Evolutionary conservation across 2,888 invertebrate genomes (phyloP), one percentile per base, ranked within the genome.

Genomic region (Caenorhabditis sp.): DNA sequence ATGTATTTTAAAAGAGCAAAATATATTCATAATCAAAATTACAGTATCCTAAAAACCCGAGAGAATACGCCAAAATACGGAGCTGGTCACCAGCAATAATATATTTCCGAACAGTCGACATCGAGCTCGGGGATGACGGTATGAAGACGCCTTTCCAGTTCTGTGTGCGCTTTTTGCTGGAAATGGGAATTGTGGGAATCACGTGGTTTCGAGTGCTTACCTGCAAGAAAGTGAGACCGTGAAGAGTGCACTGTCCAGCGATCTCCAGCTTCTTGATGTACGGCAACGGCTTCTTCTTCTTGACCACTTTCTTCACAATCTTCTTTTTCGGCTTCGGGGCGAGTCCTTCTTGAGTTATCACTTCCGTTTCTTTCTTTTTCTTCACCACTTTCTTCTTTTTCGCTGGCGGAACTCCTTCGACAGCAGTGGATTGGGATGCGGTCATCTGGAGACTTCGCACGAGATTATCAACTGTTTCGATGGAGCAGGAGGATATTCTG

Each of bases 71-170:
- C 50, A 30, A 53, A 53, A 24, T 22, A 9, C 3, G 15, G 58
- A 26, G n/a, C n/a, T 39, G 15, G 43, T 45, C 68, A 80, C 65
- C 74, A 82, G 66, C 82, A 80, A 68, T 82, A 82, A 61, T 82
- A 82, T 17, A 82, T 82, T 50, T 82, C 82, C 48, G 74, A 74
- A 53, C 82, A 82, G 39, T 82, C 82, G 9, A 82, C 82, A 15
- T 71, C 70, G 65, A 82, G 61, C 13, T 71, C 82, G 17, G 82
- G 82, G 37, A 80, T 74, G 20, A 72, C 41, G 2, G 72, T 77
- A 2, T 30, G 53, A 1, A 82, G 74, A n/a, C 81, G 72, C 17
- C 75, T 68, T 48, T 82, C 80, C 45, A 82, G 46, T 66, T 82
- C 82, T 0, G 72, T 79, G 55, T 82, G 82, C 0, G 82, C 82